Base-by-base conservation (phyloP, 64 coral and sea anemone genomes). In the Catalaphyllia jardinei region DNA sequence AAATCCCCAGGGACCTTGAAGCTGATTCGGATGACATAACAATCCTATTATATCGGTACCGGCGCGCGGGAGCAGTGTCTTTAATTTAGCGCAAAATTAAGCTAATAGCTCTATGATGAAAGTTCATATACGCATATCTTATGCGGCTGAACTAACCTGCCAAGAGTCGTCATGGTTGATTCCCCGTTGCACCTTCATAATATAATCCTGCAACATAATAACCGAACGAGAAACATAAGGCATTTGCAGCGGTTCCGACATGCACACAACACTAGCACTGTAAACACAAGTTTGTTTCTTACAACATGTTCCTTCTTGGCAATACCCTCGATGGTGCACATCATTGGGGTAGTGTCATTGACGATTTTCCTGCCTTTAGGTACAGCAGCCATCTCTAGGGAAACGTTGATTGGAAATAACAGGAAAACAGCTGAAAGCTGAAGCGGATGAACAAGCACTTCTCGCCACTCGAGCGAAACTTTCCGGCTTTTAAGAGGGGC, bases 171-270 rank as follows among this genome's bases (percentile, higher is more conserved):
- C 97, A 49, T 94, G 97, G 42, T 91, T 99, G 84, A 94, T 91
- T 64, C 97, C 97, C 28, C 97, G 82, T 76, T 99, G 97, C 22
- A 99, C 97, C 74, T 95, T 99, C 60, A 99, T 99, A 33, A 95
- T 91, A 28, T 99, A 99, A 76, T 99, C 97, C 97, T 99, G 38
- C 1, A 60, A 93, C 59, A 51, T 10, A 60, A 51, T 10, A 60
- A 92, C 74, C n/a, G 31, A 60, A 27, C 16, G 31, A 69, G 3
- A 29, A 74, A 81, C 10, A 18, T n/a, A 49, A 79, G 31, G 24
- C 31, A 11, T 71, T 25, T 67, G 35, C 1, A 75, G 62, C 31
- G 20, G 22, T 16, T 57, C 10, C 9, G 54, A 57, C 42, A 46
- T 46, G 42, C 7, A 46, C 42, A 8, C 42, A 46, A 4, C 4